phyloP scores from a whole-genome alignment of 2,797 vertebrate species.

The Peromyscus nudipes region DNA sequence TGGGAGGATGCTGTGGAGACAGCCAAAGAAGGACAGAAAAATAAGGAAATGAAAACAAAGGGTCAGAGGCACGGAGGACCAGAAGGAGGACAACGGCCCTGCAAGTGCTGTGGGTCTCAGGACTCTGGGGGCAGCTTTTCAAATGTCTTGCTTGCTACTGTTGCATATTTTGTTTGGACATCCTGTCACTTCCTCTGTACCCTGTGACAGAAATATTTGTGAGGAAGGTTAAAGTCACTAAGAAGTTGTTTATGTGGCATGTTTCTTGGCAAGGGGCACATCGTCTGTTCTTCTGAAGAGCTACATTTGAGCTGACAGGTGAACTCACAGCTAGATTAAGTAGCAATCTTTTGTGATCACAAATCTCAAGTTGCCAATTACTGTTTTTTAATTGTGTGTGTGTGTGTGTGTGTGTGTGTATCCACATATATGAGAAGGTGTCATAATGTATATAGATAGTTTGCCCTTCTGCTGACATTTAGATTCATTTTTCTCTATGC shows the following conservation, averaged over 20 bases:
- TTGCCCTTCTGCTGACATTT: neutral
- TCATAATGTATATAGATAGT: neutral
- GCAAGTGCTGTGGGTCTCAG: constrained; percentile 80
- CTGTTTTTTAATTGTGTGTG: neutral
- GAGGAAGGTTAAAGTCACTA: constrained; percentile 70
- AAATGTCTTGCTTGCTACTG: constrained; percentile 84
- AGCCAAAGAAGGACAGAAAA: constrained; percentile 80
- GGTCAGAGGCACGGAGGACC: constrained; percentile 77
- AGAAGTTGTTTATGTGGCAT: constrained; percentile 60
- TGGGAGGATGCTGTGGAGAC: constrained; percentile 68
- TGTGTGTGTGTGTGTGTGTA: neutral
- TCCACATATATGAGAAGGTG: neutral
- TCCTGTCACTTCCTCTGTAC: constrained; percentile 86
- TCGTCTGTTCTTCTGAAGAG: constrained; percentile 44
- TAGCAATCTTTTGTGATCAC: neutral
- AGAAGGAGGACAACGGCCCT: constrained; percentile 79
- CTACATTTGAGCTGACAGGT: constrained; percentile 28
- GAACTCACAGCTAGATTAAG: constrained; percentile 33
- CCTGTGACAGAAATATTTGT: constrained; percentile 76
- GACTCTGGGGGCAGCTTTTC: constrained; percentile 76
- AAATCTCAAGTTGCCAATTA: too few species aligned
- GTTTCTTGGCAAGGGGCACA: constrained; percentile 66
- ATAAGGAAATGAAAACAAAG: constrained; percentile 79
- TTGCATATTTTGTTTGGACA: constrained; percentile 84
- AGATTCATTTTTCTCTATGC: neutral